Evolutionary conservation across 2,797 vertebrate genomes (phyloP), one percentile per base, ranked within the genome.

Genomic region (Orientallactaga sibirica): DNA sequence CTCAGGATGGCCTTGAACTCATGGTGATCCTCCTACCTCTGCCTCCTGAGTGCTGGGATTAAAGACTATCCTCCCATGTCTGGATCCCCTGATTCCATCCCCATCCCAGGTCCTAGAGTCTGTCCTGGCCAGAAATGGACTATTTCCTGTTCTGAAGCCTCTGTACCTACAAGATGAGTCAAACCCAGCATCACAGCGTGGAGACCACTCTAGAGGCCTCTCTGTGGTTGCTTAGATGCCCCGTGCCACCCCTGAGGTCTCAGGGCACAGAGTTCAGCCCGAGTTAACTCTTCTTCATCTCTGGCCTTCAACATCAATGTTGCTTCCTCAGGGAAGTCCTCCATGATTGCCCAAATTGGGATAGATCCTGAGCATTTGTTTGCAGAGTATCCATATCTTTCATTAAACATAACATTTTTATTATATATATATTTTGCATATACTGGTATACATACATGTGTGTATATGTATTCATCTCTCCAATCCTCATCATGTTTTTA

Each of bases 301-400:
- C 80, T 70, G 24, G 37, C 22, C 93, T 66, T 80, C 0, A 3
- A 16, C 0, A 2, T 62, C 43, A 66, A 90, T 6, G 41, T 41
- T 71, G 87, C 66, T 66, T 92, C 66, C 37, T 77, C 68, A 66
- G 67, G 66, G n/a, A 90, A 87, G 78, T 37, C 9, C 62, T 87
- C 43, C 67, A 61, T 7, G 71, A 92, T 74, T 90, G 52, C 22
- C 19, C 41, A 83, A 71, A 16, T 3, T 73, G 20, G 11, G 62
- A 2, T 79, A 58, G 12, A 66, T 73, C 19, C 24, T 58, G 19
- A 14, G 37, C 75, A 10, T n/a, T 24, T 37, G 18, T 83, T 87
- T 24, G 20, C 48, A 75, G 2, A 73, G 19, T 29, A 68, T 41
- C 29, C 75, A 79, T 6, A 4, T 68, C 25, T 64, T 95, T 58